phyloP scores from a whole-genome alignment of 2,888 invertebrate genomes.

The Mythimna vitellina region DNA sequence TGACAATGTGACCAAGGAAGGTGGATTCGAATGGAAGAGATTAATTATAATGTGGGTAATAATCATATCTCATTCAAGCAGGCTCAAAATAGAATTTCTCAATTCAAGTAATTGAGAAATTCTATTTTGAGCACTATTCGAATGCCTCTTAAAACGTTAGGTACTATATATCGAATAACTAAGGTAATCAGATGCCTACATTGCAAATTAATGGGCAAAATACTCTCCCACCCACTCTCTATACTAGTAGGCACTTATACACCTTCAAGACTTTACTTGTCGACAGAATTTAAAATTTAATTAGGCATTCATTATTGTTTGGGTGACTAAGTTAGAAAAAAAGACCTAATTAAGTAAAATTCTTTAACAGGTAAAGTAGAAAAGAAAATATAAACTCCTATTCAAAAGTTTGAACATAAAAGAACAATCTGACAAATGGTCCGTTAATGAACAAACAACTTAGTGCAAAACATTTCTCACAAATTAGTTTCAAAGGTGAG shows the following conservation, averaged over 20 bases:
- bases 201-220: neutral
- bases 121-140: neutral
- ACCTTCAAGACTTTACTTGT: too few relatives aligned
- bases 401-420: neutral
- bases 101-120: neutral
- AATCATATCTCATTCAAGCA: too few relatives aligned
- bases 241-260: too few relatives aligned
- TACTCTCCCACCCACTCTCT: too few relatives aligned
- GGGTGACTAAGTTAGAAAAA: too few relatives aligned
- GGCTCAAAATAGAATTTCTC: too few relatives aligned
- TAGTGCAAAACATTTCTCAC: neutral
- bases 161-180: neutral
- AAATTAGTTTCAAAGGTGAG: conserved; percentile 2
- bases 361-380: neutral
- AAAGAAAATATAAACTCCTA: neutral
- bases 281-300: too few relatives aligned
- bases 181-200: neutral
- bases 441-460: neutral
- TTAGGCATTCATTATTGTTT: too few relatives aligned
- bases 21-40: too few relatives aligned
- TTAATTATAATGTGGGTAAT: too few relatives aligned
- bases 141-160: neutral
- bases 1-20: too few relatives aligned
- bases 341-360: too few relatives aligned
- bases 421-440: neutral